Evolutionary conservation across 2,797 vertebrate species (phyloP).

Genomic region (Scolopax rusticola): DNA sequence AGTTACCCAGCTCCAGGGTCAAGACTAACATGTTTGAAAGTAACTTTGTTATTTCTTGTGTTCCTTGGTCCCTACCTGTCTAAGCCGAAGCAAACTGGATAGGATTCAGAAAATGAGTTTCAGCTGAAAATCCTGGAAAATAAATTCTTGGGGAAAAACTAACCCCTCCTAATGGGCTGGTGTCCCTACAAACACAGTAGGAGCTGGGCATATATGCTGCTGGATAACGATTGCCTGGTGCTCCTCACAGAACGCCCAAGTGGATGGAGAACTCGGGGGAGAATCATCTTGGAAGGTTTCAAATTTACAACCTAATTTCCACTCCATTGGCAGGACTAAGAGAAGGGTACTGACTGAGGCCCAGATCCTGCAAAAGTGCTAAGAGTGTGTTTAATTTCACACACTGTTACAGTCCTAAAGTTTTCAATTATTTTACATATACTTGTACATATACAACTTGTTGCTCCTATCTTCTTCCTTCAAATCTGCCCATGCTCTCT

Average conservation of each 20-base stretch:
- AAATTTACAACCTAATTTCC: not conserved
- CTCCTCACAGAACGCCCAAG: not conserved
- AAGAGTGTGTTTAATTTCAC: not conserved
- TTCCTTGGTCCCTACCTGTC: not conserved
- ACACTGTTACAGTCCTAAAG: not conserved
- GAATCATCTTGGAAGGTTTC: not conserved
- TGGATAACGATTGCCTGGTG: not conserved
- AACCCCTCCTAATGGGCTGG: not conserved
- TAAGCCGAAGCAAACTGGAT: not conserved
- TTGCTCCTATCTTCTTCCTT: not conserved
- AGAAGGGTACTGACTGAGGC: not conserved
- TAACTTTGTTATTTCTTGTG: not conserved
- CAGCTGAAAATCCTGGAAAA: not conserved
- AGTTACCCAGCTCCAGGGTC: not conserved
- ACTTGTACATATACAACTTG: not conserved
- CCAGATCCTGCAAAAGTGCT: not conserved
- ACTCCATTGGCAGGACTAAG: not conserved
- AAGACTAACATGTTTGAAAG: not conserved
- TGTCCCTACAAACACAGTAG: not conserved
- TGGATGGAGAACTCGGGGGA: not conserved
- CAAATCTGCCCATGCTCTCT: not conserved
- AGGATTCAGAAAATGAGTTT: not conserved
- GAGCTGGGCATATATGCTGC: not conserved
- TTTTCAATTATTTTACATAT: not conserved
- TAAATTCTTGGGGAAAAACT: not conserved